Base-by-base conservation (phyloP, 2,797 vertebrate genomes). In the Gambelia wislizenii region DNA sequence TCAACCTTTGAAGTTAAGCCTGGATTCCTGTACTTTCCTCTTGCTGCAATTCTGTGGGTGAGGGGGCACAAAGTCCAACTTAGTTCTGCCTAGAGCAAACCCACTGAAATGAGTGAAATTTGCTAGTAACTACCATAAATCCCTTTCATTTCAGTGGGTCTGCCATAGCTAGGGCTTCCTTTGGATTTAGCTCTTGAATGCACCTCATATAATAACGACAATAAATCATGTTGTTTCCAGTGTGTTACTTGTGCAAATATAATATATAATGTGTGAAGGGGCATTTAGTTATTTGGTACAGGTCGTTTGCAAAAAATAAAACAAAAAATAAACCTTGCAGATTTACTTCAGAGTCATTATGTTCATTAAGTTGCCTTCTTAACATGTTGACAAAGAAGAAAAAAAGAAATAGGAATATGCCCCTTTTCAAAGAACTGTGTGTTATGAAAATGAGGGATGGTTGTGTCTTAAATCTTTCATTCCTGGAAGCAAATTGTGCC, bases 381-480 rank as follows among this genome's bases (percentile, higher is more conserved):
- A 76, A 0, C 52, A 6, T 52, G 0, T 80, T 88, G 56, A 59
- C 85, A n/a, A n/a, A n/a, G n/a, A 30, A 27, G 36, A 54, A 80
- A 42, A 25, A 22, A 69, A 1, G 18, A 64, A 8, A 30, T 14
- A 67, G 3, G 83, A 67, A 22, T 54, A 14, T 14, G 16, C 30
- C 83, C n/a, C 49, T 83, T 59, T 81, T 85, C 59, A 39, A 67
- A 0, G 10, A 82, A 39, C 0, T 39, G 16, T 33, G 5, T 77
- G 70, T 82, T 4, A 18, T 77, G 69, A 82, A 84, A 80, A 83
- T 14, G 69, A n/a, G n/a, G 49, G 49, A n/a, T 54, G 1, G 22
- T 36, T 76, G 36, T 22, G 56, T 56, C 0, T 0, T 89, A 82
- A n/a, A 52, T 84, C 0, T 1, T 79, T 82, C 12, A 39, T 6